Conservation (phyloP, 1,140 invertebrate genomes). For the Argopecten irradians region DNA sequence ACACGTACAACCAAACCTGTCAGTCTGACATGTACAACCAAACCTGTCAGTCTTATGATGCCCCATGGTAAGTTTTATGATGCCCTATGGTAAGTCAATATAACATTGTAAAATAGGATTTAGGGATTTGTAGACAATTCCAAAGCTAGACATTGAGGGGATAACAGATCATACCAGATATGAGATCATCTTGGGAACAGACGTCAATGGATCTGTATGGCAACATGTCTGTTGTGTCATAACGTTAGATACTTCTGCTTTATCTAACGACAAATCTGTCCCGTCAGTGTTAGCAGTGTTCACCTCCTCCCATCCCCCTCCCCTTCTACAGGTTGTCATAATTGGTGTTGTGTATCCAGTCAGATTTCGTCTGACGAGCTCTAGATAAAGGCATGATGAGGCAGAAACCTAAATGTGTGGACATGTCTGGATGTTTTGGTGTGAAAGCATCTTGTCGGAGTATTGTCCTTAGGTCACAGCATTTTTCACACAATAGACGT, state of each 20-base stretch:
- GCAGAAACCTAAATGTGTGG: not conserved
- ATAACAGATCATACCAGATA: not conserved
- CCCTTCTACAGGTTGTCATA: not conserved
- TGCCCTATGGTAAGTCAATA: not conserved
- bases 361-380: not conserved
- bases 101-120: too few species aligned
- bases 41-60: conserved; percentile 88
- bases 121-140: not conserved
- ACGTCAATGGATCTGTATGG: not conserved
- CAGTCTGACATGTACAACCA: conserved; percentile 85
- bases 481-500: not conserved
- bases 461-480: not conserved
- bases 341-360: not conserved
- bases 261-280: not conserved
- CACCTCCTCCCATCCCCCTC: too few species aligned
- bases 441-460: not conserved
- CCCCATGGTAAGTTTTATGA: conserved; percentile 89
- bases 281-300: not conserved
- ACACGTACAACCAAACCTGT: conserved; percentile 97
- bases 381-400: not conserved
- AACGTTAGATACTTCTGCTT: not conserved
- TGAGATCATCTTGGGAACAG: not conserved
- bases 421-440: not conserved
- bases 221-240: not conserved
- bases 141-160: not conserved